Conservation (phyloP, 2,113 vertebrate species). For the Lagopus leucura region DNA sequence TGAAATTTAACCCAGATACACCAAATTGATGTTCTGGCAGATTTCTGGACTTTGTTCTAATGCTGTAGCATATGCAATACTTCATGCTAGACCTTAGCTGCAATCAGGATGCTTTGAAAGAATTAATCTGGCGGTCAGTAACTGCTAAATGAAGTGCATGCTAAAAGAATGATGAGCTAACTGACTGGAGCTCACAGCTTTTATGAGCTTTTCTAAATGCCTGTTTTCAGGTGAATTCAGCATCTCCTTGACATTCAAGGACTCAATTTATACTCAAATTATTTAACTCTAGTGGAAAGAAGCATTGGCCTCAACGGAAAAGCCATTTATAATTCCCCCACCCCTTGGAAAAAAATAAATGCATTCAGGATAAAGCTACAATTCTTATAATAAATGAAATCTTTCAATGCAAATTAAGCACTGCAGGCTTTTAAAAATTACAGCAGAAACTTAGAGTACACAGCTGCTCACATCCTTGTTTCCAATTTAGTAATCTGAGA, state of each 20-base stretch:
- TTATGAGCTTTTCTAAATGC: constrained; percentile 59
- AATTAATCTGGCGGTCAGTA: background rate
- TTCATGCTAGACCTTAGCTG: background rate
- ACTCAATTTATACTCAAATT: constrained; percentile 70
- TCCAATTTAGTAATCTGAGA: background rate
- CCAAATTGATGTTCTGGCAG: background rate
- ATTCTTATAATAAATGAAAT: constrained; percentile 17
- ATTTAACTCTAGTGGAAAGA: constrained; percentile 67
- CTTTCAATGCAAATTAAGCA: constrained; percentile 9
- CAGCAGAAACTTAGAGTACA: background rate
- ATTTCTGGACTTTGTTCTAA: background rate
- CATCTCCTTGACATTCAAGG: constrained; percentile 72
- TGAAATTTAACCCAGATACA: background rate
- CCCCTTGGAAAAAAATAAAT: background rate
- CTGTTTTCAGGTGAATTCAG: constrained; percentile 66
- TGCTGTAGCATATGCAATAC: background rate
- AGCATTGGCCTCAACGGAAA: constrained; percentile 28
- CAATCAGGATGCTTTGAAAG: constrained; percentile 3
- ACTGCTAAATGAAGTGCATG: constrained; percentile 21
- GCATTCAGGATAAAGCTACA: background rate
- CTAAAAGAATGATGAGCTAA: constrained; percentile 27
- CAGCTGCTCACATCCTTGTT: background rate
- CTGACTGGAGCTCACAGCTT: constrained; percentile 23
- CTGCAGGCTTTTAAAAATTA: constrained; percentile 18
- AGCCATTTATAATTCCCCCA: constrained; percentile 18